Evolutionary conservation across 2,888 invertebrate species (phyloP).

Genomic region (Macrophya alboannulata): DNA sequence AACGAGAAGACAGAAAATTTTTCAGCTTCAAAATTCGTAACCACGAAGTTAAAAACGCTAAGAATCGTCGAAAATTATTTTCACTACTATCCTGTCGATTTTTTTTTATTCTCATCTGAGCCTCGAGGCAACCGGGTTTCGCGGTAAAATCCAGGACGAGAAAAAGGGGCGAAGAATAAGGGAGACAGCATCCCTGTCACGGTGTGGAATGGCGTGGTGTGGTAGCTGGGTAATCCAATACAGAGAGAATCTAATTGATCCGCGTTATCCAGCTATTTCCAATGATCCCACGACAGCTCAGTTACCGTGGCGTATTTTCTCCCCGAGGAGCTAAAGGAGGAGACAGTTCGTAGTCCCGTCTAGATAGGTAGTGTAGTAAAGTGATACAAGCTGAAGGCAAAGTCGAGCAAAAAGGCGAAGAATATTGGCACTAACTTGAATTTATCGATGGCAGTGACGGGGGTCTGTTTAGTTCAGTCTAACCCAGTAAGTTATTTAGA

Average conservation of each 20-base stretch:
- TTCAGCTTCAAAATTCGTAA: no score
- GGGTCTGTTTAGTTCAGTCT: conserved; percentile 43
- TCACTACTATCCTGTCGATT: background rate
- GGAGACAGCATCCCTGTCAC: background rate
- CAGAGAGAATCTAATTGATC: conserved; percentile 67
- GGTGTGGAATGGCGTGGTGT: background rate
- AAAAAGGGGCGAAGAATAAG: background rate
- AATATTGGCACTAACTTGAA: conserved; percentile 54
- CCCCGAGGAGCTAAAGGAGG: conserved; percentile 29
- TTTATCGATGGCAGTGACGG: conserved; percentile 51
- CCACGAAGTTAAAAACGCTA: no score
- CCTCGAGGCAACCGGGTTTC: background rate
- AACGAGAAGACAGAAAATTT: no score
- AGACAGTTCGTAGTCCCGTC: conserved; percentile 36
- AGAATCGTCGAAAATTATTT: background rate
- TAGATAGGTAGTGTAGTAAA: background rate
- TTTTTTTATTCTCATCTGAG: background rate
- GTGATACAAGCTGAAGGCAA: conserved; percentile 23
- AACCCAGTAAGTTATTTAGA: conserved; percentile 45
- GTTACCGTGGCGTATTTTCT: conserved; percentile 51
- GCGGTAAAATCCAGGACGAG: background rate
- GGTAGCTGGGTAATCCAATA: conserved; percentile 28
- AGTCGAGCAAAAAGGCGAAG: conserved; percentile 30
- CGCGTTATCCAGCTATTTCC: conserved; percentile 68
- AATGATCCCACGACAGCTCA: conserved; percentile 62